phyloP scores from a whole-genome alignment of 1,140 invertebrate species.

The Oedothorax gibbosus region DNA sequence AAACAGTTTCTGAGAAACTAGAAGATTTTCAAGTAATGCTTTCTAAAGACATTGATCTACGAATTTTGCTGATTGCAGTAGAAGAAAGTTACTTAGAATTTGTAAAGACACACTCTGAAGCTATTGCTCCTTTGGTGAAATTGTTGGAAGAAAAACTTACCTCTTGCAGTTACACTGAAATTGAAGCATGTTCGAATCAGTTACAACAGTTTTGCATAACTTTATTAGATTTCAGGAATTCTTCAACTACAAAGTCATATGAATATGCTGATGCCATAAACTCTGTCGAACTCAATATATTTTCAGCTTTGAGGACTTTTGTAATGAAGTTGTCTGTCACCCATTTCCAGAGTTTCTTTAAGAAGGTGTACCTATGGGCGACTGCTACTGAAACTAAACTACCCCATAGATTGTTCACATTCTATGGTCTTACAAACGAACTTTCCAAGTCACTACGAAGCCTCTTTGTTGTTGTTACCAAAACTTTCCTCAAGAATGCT shows the following conservation, averaged over 20 bases:
- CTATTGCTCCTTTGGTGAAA: conserved; percentile 78
- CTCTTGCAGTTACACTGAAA: conserved; percentile 69
- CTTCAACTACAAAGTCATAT: conserved; percentile 8
- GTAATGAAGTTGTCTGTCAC: conserved; percentile 89
- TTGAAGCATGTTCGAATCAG: conserved; percentile 77
- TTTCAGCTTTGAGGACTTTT: conserved; percentile 80
- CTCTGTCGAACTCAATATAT: conserved; percentile 78
- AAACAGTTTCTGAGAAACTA: conserved; percentile 62
- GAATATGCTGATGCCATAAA: conserved; percentile 73
- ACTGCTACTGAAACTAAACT: conserved; percentile 9
- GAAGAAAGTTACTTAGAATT: conserved; percentile 77
- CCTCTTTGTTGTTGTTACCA: conserved; percentile 89
- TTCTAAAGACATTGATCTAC: conserved; percentile 76
- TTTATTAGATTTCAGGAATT: conserved; percentile 78
- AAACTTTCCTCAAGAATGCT: conserved; percentile 84
- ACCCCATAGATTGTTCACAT: conserved; percentile 78
- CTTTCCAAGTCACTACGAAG: conserved; percentile 83
- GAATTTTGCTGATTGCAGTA: conserved; percentile 82
- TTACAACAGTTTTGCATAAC: conserved; percentile 79
- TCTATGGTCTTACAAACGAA: conserved; percentile 81
- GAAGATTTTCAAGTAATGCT: conserved; percentile 74
- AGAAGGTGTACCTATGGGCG: conserved; percentile 71
- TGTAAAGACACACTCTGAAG: conserved; percentile 71
- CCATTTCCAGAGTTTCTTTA: conserved; percentile 87
- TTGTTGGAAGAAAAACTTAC: conserved; percentile 35